A percentile compares a stretch with the other conserved stretches of the same genome.
Evolutionary conservation across 2,113 vertebrate genomes (phyloP).

Genomic region (Bombycilla garrulus): DNA sequence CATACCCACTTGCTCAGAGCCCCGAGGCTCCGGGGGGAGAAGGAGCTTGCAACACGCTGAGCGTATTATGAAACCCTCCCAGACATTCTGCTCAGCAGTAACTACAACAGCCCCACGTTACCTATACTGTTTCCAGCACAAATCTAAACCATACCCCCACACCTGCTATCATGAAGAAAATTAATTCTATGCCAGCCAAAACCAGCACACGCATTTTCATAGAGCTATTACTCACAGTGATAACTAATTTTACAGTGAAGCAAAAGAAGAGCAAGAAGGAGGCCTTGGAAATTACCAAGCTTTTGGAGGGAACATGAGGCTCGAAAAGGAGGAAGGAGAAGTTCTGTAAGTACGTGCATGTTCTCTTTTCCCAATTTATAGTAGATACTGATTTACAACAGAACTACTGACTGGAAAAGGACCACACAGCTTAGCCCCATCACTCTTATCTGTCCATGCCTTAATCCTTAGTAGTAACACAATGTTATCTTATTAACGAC

Average conservation of each 20-base stretch:
- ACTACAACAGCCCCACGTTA: neutral
- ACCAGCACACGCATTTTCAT: neutral
- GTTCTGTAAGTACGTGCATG: neutral
- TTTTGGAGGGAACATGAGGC: neutral
- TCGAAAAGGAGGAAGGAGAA: neutral
- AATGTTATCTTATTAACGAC: neutral
- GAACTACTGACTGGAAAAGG: neutral
- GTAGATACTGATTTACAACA: neutral
- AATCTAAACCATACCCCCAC: neutral
- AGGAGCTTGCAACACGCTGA: neutral
- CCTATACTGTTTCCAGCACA: neutral
- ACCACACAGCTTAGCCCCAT: neutral
- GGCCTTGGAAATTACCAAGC: neutral
- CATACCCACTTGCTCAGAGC: neutral
- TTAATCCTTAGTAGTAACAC: neutral
- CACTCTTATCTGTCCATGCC: neutral
- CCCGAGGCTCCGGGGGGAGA: neutral
- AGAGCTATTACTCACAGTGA: neutral
- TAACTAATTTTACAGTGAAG: neutral
- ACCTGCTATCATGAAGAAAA: neutral
- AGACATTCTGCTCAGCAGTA: neutral
- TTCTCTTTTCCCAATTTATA: neutral
- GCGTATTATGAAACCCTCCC: constrained; percentile 32
- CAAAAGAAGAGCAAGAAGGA: neutral
- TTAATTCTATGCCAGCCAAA: neutral